Evolutionary conservation across 2,888 invertebrate species (phyloP).

Genomic region (Dione juno): DNA sequence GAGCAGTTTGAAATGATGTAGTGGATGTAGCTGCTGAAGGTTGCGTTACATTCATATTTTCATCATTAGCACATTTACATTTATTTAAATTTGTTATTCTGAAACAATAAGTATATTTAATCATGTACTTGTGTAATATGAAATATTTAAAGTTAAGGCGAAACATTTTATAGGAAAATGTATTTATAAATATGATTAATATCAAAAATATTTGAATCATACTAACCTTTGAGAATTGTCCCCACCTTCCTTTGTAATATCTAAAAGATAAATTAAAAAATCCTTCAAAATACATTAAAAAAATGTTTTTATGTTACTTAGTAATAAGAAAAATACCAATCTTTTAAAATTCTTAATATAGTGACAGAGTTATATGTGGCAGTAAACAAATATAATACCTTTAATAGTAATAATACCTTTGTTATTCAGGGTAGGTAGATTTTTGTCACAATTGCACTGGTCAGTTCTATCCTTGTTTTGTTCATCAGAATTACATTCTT

Average conservation of each 20-base stretch:
- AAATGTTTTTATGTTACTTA: neutral
- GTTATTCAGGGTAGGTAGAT: neutral
- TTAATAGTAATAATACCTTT: slow-evolving; percentile 37
- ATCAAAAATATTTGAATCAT: neutral
- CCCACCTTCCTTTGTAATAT: slow-evolving; percentile 40
- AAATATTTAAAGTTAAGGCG: too few relatives aligned
- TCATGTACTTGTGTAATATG: too few relatives aligned
- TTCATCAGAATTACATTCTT: slow-evolving; percentile 4
- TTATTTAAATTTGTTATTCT: slow-evolving; percentile 2
- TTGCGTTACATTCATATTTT: slow-evolving; percentile 40
- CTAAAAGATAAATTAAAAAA: slow-evolving; percentile 17
- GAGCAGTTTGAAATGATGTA: slow-evolving; percentile 61
- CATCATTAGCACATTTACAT: slow-evolving; percentile 38
- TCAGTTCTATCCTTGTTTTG: slow-evolving; percentile 24
- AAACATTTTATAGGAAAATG: neutral
- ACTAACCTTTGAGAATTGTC: slow-evolving; percentile 50
- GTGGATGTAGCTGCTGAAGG: slow-evolving; percentile 58
- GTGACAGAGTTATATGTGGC: too few relatives aligned
- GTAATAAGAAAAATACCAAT: neutral
- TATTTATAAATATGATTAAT: neutral
- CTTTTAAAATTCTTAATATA: too few relatives aligned
- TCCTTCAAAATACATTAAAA: slow-evolving; percentile 1
- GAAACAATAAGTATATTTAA: neutral
- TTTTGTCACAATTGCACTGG: slow-evolving; percentile 28
- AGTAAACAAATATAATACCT: too few relatives aligned